Evolutionary conservation across 2,888 invertebrate genomes (phyloP).

Genomic region (Drosophila anomalata): DNA sequence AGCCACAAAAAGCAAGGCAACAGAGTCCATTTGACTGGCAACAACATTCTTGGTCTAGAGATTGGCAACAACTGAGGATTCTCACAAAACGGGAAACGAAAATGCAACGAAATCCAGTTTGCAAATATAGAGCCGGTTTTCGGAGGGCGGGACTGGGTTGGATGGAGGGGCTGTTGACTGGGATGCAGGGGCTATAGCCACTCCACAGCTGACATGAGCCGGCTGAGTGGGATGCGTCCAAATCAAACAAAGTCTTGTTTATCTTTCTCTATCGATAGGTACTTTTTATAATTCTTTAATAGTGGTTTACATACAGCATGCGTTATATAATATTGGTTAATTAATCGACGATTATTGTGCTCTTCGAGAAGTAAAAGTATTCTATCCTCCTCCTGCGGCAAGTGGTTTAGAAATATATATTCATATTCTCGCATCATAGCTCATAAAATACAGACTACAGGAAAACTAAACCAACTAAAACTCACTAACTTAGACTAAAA

Average conservation of each 20-base stretch:
- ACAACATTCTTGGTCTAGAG: slow-evolving; percentile 56
- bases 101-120: slow-evolving; percentile 52
- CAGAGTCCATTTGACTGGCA: slow-evolving; percentile 22
- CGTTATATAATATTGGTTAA: slow-evolving; percentile 38
- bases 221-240: neutral
- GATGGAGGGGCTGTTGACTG: slow-evolving; percentile 15
- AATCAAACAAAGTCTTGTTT: slow-evolving; percentile 26
- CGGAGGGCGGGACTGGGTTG: slow-evolving; percentile 2
- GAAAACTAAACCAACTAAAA: slow-evolving; percentile 39
- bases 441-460: slow-evolving; percentile 33
- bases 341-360: slow-evolving; percentile 54
- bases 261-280: slow-evolving; percentile 37
- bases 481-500: slow-evolving; percentile 60
- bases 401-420: slow-evolving; percentile 17
- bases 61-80: slow-evolving; percentile 45
- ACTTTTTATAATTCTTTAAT: slow-evolving; percentile 58
- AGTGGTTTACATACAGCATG: slow-evolving; percentile 47
- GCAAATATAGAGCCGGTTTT: slow-evolving; percentile 49
- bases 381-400: slow-evolving; percentile 24
- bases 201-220: slow-evolving; percentile 44
- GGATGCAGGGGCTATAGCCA: slow-evolving; percentile 4
- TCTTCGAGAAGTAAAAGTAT: slow-evolving; percentile 50
- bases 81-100: slow-evolving; percentile 28
- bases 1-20: slow-evolving; percentile 31
- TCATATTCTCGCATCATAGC: slow-evolving; percentile 21